These are phyloP conservation scores for Zaprionus ghesquierei DNA, from an alignment of 1,140 invertebrate genomes.

Conservation along the genomic window DNA sequence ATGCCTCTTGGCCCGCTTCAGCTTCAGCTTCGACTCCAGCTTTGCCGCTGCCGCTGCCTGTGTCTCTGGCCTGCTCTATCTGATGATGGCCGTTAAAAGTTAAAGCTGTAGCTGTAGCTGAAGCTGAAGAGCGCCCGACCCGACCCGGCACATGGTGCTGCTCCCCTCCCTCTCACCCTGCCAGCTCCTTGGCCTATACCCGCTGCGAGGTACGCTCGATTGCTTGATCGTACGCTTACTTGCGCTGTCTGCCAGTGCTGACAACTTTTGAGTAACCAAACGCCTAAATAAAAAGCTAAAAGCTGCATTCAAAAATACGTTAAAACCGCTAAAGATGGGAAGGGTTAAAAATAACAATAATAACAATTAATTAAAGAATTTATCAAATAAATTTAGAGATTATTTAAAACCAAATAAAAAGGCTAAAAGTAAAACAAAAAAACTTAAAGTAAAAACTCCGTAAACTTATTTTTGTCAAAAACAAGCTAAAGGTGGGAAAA, in stretches of 20 bases:
- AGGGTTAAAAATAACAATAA: too few relatives aligned
- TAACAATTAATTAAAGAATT: too few relatives aligned
- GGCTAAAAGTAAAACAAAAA: neutral
- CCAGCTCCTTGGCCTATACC: neutral
- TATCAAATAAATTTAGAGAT: too few relatives aligned
- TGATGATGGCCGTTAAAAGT: slow-evolving; percentile 79
- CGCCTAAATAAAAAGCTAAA: neutral
- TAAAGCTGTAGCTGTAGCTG: slow-evolving; percentile 57
- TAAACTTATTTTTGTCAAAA: too few relatives aligned
- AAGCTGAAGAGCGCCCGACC: slow-evolving; percentile 71
- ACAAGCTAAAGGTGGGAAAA: too few relatives aligned
- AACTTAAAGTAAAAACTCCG: neutral
- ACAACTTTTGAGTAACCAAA: neutral
- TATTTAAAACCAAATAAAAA: too few relatives aligned
- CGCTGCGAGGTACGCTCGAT: slow-evolving; percentile 33
- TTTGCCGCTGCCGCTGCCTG: slow-evolving; percentile 15
- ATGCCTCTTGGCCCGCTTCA: slow-evolving; percentile 2
- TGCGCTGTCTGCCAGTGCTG: neutral
- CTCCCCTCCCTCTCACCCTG: neutral
- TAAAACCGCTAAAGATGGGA: too few relatives aligned
- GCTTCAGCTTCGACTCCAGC: neutral
- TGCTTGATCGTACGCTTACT: slow-evolving; percentile 33
- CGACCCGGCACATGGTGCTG: slow-evolving; percentile 56
- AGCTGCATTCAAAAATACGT: neutral
- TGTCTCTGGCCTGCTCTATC: slow-evolving; percentile 54